Percentiles rank a stretch among this genome's conserved stretches.
phyloP scores from a whole-genome alignment of 2,113 vertebrate genomes.

The Pontoporia blainvillei region DNA sequence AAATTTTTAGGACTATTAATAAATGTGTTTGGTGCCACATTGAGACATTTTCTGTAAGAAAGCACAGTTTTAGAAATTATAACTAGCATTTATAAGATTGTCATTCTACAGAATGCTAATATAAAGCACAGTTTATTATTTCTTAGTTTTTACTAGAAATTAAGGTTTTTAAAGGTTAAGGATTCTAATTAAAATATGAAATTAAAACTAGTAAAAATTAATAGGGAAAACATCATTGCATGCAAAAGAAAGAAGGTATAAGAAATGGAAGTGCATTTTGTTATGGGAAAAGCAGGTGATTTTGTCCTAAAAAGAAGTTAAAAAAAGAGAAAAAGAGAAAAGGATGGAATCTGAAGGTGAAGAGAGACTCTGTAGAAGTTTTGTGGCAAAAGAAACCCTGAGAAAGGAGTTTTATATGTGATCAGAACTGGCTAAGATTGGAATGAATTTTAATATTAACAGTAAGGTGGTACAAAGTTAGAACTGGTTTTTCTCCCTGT shows the following conservation, averaged over 20 bases:
- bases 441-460: background rate
- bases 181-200: background rate
- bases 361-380: background rate
- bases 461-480: background rate
- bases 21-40: background rate
- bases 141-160: background rate
- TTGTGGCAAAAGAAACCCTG: background rate
- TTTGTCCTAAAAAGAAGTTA: background rate
- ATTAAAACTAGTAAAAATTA: background rate
- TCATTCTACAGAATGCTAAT: background rate
- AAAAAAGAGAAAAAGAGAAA: background rate
- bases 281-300: background rate
- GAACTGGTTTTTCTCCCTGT: background rate
- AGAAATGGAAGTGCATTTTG: background rate
- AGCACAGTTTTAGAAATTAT: background rate
- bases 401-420: background rate
- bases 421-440: background rate
- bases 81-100: background rate
- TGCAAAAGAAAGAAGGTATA: background rate
- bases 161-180: background rate
- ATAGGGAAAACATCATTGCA: background rate
- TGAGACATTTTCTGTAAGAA: background rate
- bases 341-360: background rate
- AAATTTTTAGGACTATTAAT: background rate
- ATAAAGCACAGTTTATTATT: background rate